Evolutionary conservation across 2,113 vertebrate species (phyloP).

Genomic region (Syrmaticus mikado): DNA sequence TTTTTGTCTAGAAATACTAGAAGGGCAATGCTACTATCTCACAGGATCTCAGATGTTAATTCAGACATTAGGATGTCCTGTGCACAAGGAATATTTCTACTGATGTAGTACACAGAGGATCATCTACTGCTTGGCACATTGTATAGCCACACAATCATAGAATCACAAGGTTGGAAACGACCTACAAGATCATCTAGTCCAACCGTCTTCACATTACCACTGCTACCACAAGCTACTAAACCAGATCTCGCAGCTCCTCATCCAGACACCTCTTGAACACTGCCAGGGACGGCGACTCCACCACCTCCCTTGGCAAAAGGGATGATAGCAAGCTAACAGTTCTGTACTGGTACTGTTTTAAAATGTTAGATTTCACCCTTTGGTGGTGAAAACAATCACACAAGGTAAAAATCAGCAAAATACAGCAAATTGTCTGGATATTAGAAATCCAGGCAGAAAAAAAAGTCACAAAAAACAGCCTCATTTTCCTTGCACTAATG

Average conservation of each 20-base stretch:
- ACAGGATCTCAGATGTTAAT: not conserved
- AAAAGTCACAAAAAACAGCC: not conserved
- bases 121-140: not conserved
- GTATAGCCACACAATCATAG: fast-evolving
- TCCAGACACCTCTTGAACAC: too few relatives aligned
- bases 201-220: too few relatives aligned
- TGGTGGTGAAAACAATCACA: not conserved
- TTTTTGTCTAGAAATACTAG: not conserved
- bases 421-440: not conserved
- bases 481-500: not conserved
- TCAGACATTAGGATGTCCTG: not conserved
- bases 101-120: not conserved
- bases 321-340: not conserved
- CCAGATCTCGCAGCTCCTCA: too few relatives aligned
- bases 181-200: too few relatives aligned
- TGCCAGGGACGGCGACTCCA: too few relatives aligned
- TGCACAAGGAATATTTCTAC: not conserved
- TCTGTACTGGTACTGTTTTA: not conserved
- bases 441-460: not conserved
- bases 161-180: too few relatives aligned
- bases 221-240: too few relatives aligned
- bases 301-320: too few relatives aligned
- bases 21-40: not conserved
- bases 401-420: not conserved
- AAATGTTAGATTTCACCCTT: not conserved